Evolutionary conservation across 2,113 vertebrate species (phyloP).

Genomic region (Xenopus borealis): DNA sequence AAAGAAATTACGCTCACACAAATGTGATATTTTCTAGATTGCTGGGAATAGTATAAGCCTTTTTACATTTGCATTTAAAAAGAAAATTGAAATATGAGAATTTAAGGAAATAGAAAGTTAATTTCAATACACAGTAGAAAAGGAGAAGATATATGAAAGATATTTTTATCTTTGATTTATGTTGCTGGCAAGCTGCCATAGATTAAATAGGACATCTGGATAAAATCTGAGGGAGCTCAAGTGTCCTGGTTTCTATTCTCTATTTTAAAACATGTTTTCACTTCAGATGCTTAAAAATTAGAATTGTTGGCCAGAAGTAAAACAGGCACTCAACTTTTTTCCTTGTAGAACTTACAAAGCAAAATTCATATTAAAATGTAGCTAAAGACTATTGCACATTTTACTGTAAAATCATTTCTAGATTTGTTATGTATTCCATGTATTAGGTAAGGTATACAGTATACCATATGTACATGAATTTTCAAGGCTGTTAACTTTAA

Average conservation of each 20-base stretch:
- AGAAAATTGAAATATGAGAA: conserved; percentile 44
- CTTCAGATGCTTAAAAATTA: too few relatives aligned
- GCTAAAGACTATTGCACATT: too few relatives aligned
- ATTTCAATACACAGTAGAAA: conserved; percentile 45
- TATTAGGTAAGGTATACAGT: too few relatives aligned
- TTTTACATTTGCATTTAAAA: conserved; percentile 46
- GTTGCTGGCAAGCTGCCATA: conserved; percentile 40
- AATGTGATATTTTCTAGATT: conserved; percentile 37
- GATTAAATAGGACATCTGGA: conserved; percentile 45
- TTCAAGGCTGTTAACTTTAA: too few relatives aligned
- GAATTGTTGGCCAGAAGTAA: too few relatives aligned
- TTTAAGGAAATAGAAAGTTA: conserved; percentile 42
- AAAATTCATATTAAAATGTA: too few relatives aligned
- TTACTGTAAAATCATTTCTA: too few relatives aligned
- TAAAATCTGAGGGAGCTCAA: conserved; percentile 28
- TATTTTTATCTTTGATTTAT: conserved; percentile 47
- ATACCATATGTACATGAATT: too few relatives aligned
- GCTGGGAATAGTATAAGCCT: conserved; percentile 38
- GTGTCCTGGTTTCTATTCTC: conserved; percentile 30
- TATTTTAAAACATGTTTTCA: conserved; percentile 24
- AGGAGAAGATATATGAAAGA: conserved; percentile 38
- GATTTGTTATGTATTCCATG: too few relatives aligned
- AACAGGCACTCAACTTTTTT: too few relatives aligned
- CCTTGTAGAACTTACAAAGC: too few relatives aligned
- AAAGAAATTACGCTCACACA: conserved; percentile 27